Conservation (phyloP, 2,113 vertebrate genomes). For the Scomber scombrus region DNA sequence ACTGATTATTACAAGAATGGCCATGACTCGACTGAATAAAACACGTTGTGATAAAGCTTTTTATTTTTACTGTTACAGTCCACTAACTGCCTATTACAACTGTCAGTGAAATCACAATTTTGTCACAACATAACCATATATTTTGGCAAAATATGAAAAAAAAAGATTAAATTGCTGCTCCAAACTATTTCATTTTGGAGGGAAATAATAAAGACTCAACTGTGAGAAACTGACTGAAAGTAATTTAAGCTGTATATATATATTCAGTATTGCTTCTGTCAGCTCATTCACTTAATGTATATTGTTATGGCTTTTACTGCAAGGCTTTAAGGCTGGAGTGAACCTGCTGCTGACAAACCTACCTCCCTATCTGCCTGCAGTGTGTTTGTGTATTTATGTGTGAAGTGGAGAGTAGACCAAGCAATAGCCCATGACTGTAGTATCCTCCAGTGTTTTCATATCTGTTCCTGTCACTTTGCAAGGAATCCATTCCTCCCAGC, state of each 20-base stretch:
- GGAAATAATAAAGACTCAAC: not conserved
- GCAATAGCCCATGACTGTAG: slow-evolving; percentile 29
- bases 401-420: slow-evolving; percentile 30
- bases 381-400: slow-evolving; percentile 45
- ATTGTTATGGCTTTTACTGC: not conserved
- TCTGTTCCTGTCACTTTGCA: slow-evolving; percentile 60
- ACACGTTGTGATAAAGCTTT: too few species aligned
- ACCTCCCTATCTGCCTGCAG: not conserved
- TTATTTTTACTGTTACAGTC: not conserved
- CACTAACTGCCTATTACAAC: not conserved
- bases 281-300: not conserved
- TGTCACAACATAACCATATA: too few species aligned
- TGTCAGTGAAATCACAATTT: too few species aligned
- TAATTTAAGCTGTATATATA: not conserved
- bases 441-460: slow-evolving; percentile 50
- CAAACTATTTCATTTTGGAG: not conserved
- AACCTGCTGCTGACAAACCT: not conserved
- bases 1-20: too few species aligned
- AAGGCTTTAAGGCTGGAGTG: not conserved
- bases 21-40: too few species aligned
- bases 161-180: not conserved
- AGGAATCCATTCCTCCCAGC: slow-evolving; percentile 44
- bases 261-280: not conserved
- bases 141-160: too few species aligned
- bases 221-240: too few species aligned